Evolutionary conservation across 1,140 invertebrate genomes (phyloP).

Genomic region (Drosophila saltans): DNA sequence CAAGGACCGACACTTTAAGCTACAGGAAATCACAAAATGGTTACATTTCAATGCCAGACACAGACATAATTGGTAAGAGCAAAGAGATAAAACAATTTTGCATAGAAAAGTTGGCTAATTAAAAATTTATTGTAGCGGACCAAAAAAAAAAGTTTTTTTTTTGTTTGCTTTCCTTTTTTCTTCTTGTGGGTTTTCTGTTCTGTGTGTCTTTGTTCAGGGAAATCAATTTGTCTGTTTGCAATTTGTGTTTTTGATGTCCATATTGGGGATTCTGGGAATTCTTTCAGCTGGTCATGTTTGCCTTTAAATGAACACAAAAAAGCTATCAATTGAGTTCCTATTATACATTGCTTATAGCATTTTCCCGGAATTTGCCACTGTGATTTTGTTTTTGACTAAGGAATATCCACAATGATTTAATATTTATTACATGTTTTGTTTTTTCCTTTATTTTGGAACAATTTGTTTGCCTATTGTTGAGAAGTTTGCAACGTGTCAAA

Average conservation of each 20-base stretch:
- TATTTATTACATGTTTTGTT: background rate
- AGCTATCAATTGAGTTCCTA: slow-evolving; percentile 32
- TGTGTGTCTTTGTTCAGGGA: slow-evolving; percentile 26
- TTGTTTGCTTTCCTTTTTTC: slow-evolving; percentile 17
- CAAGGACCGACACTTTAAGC: slow-evolving; percentile 59
- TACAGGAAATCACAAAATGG: slow-evolving; percentile 68
- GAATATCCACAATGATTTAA: background rate
- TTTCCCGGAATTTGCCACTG: background rate
- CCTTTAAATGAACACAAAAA: slow-evolving; percentile 9
- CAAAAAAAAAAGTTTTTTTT: slow-evolving; percentile 4
- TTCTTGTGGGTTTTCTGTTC: slow-evolving; percentile 21
- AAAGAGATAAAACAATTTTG: background rate
- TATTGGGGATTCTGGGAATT: slow-evolving; percentile 32
- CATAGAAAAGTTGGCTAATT: slow-evolving; percentile 5
- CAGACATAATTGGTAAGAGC: slow-evolving; percentile 57
- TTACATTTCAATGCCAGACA: slow-evolving; percentile 63
- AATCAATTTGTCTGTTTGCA: slow-evolving; percentile 26
- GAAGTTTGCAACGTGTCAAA: slow-evolving; percentile 8
- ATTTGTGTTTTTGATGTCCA: slow-evolving; percentile 11
- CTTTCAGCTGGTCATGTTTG: slow-evolving; percentile 36
- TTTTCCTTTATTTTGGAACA: background rate
- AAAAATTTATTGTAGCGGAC: background rate
- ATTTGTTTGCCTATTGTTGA: background rate
- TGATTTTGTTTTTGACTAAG: background rate
- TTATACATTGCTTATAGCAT: background rate